Conservation (phyloP, 2,888 invertebrate species). For the Pseudococcus longispinus region DNA sequence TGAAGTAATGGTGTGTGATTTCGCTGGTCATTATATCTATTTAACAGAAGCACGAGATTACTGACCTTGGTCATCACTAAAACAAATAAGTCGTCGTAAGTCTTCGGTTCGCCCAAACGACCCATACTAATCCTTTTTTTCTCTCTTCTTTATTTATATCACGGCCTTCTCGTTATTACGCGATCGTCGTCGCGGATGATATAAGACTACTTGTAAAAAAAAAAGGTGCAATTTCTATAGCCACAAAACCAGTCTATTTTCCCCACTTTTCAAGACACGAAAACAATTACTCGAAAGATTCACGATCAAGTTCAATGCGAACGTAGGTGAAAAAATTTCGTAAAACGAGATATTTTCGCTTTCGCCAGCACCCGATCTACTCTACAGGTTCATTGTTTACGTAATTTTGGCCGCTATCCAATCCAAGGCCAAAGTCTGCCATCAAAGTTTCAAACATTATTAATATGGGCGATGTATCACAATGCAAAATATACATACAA, state of each 20-base stretch:
- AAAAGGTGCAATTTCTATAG: not conserved
- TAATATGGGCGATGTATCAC: conserved; percentile 29
- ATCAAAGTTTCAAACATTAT: not conserved
- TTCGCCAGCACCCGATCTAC: conserved; percentile 4
- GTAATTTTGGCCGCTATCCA: conserved; percentile 36
- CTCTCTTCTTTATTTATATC: not conserved
- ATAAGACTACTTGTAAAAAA: not conserved
- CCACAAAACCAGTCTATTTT: too few relatives aligned
- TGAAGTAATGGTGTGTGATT: conserved; percentile 23
- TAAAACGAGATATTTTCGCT: not conserved
- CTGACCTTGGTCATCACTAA: conserved; percentile 50
- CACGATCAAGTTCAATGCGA: conserved; percentile 32
- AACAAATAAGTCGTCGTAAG: conserved; percentile 38
- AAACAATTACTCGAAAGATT: not conserved
- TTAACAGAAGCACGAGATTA: conserved; percentile 43
- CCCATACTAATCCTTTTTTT: conserved; percentile 16
- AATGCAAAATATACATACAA: not conserved
- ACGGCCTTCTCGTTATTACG: conserved; percentile 20
- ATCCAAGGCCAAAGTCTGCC: conserved; percentile 40
- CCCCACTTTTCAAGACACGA: too few relatives aligned
- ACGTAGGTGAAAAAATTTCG: not conserved
- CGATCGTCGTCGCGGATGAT: not conserved
- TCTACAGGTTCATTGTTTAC: conserved; percentile 30
- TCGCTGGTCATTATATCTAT: conserved; percentile 23
- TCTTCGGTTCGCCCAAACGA: not conserved